Conservation (phyloP, 2,113 vertebrate genomes). For the Callionymus lyra region DNA sequence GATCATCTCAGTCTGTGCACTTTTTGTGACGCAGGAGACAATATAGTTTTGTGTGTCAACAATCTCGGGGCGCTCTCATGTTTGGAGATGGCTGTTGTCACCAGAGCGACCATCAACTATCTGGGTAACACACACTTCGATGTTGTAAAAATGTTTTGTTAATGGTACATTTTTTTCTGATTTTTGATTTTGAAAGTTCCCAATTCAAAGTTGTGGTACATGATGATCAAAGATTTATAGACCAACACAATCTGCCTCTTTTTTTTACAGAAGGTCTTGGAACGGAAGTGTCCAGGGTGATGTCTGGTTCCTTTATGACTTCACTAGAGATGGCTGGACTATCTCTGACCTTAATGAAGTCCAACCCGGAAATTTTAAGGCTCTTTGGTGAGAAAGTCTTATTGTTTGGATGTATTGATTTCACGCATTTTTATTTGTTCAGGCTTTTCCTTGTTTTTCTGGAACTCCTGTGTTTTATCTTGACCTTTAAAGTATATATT, state of each 20-base stretch:
- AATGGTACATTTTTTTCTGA: too few species aligned
- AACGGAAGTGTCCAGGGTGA: conserved; percentile 66
- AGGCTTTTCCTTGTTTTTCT: too few species aligned
- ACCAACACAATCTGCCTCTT: too few species aligned
- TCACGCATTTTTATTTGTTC: too few species aligned
- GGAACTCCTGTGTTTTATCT: too few species aligned
- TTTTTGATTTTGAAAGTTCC: too few species aligned
- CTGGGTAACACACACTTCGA: conserved; percentile 80
- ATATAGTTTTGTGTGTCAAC: conserved; percentile 81
- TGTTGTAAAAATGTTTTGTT: too few species aligned
- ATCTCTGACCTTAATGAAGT: conserved; percentile 80
- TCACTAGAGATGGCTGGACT: conserved; percentile 89
- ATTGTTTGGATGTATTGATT: background rate
- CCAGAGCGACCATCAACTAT: conserved; percentile 58
- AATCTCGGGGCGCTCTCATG: conserved; percentile 87
- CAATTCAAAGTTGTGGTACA: too few species aligned
- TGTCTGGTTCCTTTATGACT: conserved; percentile 89
- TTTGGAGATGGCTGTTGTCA: conserved; percentile 83
- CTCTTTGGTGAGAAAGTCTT: conserved; percentile 74
- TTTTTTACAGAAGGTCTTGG: conserved; percentile 67
- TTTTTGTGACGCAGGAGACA: conserved; percentile 61
- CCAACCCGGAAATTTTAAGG: conserved; percentile 63
- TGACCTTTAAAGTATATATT: too few species aligned
- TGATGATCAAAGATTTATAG: too few species aligned
- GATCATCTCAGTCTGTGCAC: conserved; percentile 1